These are phyloP conservation scores for Plagodis dolabraria DNA, from an alignment of 2,888 invertebrate species.

Conservation along the genomic window DNA sequence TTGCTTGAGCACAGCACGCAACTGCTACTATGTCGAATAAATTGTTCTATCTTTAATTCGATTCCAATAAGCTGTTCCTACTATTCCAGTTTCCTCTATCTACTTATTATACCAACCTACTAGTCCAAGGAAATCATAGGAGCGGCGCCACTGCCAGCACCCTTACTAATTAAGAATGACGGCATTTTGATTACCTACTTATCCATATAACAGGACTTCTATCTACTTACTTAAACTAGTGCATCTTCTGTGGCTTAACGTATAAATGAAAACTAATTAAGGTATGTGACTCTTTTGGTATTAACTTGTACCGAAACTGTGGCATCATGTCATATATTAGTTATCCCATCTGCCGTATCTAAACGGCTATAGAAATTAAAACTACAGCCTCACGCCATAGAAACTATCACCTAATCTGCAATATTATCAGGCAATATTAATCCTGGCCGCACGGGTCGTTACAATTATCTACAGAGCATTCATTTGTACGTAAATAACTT, in stretches of 20 bases:
- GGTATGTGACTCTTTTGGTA: neutral
- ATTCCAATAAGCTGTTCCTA: constrained; percentile 13
- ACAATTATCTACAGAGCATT: constrained; percentile 69
- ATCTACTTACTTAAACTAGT: constrained; percentile 8
- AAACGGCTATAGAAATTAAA: constrained; percentile 1
- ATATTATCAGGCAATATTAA: constrained; percentile 64
- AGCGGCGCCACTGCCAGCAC: constrained; percentile 54
- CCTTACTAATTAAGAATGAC: constrained; percentile 76
- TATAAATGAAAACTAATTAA: constrained; percentile 5
- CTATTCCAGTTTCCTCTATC: constrained; percentile 14
- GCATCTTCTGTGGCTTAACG: constrained; percentile 5
- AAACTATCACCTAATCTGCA: constrained; percentile 17
- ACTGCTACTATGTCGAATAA: neutral
- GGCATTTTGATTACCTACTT: constrained; percentile 79
- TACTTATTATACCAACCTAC: constrained; percentile 9
- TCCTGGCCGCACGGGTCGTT: constrained; percentile 63
- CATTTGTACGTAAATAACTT: constrained; percentile 60
- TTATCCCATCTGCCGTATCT: constrained; percentile 2
- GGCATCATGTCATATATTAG: constrained; percentile 1
- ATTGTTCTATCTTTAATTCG: constrained; percentile 16
- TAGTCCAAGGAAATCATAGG: constrained; percentile 13
- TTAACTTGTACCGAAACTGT: constrained; percentile 3
- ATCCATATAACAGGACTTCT: constrained; percentile 64
- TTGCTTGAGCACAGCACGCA: neutral
- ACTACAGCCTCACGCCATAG: neutral